phyloP scores from a whole-genome alignment of 2,888 invertebrate species.

The Xestobium rufovillosum region DNA sequence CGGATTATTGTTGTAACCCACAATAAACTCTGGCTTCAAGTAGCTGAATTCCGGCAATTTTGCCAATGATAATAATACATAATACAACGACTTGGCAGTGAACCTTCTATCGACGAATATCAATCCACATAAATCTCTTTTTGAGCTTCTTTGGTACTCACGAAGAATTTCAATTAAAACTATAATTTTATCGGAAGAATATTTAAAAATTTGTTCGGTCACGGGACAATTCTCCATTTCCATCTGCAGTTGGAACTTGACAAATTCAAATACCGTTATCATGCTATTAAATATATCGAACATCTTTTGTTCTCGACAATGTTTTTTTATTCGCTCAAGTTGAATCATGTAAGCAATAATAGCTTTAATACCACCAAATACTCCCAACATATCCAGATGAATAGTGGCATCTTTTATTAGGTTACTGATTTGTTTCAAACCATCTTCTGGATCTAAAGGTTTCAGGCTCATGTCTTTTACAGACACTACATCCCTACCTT shows the following conservation, averaged over 20 bases:
- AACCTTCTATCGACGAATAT: conserved; percentile 68
- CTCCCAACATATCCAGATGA: conserved; percentile 48
- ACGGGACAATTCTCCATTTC: conserved; percentile 45
- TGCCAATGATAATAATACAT: conserved; percentile 52
- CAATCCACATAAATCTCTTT: conserved; percentile 56
- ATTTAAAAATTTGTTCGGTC: conserved; percentile 47
- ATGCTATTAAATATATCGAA: conserved; percentile 33
- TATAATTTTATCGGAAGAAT: conserved; percentile 58
- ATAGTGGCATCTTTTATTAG: conserved; percentile 30
- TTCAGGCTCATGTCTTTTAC: conserved; percentile 15
- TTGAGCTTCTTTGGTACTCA: conserved; percentile 44
- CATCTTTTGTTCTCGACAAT: conserved; percentile 41
- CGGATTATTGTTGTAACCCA: conserved; percentile 58
- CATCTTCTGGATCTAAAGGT: conserved; percentile 30
- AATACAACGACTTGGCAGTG: conserved; percentile 67
- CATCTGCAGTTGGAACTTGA: conserved; percentile 47
- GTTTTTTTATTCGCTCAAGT: conserved; percentile 53
- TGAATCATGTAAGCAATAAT: conserved; percentile 54
- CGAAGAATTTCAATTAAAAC: conserved; percentile 55
- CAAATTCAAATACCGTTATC: conserved; percentile 41
- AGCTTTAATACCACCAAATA: conserved; percentile 54
- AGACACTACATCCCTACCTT: not conserved
- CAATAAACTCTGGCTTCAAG: conserved; percentile 62
- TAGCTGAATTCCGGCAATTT: conserved; percentile 49
- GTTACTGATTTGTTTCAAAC: conserved; percentile 29